These are phyloP conservation scores for Diorhabda sublineata DNA, from an alignment of 1,140 invertebrate genomes.

Conservation along the genomic window DNA sequence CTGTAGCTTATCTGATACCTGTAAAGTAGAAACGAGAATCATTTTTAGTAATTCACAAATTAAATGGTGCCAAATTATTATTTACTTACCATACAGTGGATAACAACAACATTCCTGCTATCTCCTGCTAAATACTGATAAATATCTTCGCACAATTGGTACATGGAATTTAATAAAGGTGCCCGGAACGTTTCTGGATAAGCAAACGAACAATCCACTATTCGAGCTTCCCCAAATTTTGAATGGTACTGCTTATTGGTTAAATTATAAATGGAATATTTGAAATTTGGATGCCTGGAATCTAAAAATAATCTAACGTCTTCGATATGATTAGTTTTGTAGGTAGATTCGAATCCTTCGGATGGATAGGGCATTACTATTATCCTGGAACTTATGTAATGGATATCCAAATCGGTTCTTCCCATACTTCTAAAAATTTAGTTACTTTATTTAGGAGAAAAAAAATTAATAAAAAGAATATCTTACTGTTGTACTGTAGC, in stretches of 20 bases:
- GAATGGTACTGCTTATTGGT: constrained; percentile 62
- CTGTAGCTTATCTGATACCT: no score
- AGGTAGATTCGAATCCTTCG: constrained; percentile 89
- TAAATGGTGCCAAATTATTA: background rate
- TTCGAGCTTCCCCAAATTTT: constrained; percentile 49
- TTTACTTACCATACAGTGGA: constrained; percentile 77
- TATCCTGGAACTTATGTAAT: constrained; percentile 83
- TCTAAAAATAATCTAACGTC: constrained; percentile 76
- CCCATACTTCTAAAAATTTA: constrained; percentile 71
- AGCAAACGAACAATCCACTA: constrained; percentile 65
- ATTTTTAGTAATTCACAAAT: no score
- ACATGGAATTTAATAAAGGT: constrained; percentile 73
- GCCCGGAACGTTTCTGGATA: constrained; percentile 61
- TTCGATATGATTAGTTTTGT: constrained; percentile 89
- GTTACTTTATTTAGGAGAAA: background rate
- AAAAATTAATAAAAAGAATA: background rate
- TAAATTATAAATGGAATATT: constrained; percentile 80
- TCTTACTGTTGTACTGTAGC: constrained; percentile 91
- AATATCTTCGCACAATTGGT: constrained; percentile 81
- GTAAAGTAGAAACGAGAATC: no score
- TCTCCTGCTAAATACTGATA: constrained; percentile 79
- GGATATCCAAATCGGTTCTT: constrained; percentile 82
- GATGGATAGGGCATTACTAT: constrained; percentile 91
- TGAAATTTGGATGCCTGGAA: constrained; percentile 64
- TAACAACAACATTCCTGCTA: constrained; percentile 74